Conservation (phyloP, 2,888 invertebrate genomes). For the Fragum sueziense region DNA sequence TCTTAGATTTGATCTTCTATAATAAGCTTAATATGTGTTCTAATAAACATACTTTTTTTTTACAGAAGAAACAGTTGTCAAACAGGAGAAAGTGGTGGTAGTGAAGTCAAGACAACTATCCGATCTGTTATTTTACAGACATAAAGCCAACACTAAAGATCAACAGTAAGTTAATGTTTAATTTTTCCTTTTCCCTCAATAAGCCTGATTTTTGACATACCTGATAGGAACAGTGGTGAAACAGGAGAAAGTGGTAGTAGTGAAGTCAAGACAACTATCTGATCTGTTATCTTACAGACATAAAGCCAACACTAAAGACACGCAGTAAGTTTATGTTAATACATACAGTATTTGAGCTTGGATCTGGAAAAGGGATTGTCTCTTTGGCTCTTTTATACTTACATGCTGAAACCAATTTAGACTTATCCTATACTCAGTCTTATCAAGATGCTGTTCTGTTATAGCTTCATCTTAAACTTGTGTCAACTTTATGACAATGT, state of each 20-base stretch:
- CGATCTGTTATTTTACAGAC: constrained; percentile 39
- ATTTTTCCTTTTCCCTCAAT: no score
- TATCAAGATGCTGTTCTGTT: no score
- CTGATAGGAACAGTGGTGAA: not conserved
- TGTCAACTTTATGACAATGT: no score
- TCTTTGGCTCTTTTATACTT: no score
- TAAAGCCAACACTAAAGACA: not conserved
- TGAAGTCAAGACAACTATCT: constrained; percentile 16
- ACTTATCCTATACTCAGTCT: no score
- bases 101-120: constrained; percentile 17
- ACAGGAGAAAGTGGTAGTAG: not conserved
- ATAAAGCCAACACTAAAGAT: not conserved
- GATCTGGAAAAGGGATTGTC: no score
- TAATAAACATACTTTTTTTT: not conserved
- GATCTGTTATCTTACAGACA: constrained; percentile 41
- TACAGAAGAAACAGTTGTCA: not conserved
- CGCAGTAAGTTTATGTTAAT: constrained; percentile 15
- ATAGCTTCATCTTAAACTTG: no score
- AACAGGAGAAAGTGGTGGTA: not conserved
- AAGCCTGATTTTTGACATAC: no score
- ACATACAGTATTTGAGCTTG: no score
- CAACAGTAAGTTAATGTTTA: constrained; percentile 18
- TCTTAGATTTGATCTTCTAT: no score
- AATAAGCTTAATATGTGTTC: no score
- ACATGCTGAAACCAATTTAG: no score